A percentile compares a stretch with the other conserved stretches of the same genome.
Evolutionary conservation across 2,113 vertebrate species (phyloP).

Genomic region (Tachysurus vachellii): DNA sequence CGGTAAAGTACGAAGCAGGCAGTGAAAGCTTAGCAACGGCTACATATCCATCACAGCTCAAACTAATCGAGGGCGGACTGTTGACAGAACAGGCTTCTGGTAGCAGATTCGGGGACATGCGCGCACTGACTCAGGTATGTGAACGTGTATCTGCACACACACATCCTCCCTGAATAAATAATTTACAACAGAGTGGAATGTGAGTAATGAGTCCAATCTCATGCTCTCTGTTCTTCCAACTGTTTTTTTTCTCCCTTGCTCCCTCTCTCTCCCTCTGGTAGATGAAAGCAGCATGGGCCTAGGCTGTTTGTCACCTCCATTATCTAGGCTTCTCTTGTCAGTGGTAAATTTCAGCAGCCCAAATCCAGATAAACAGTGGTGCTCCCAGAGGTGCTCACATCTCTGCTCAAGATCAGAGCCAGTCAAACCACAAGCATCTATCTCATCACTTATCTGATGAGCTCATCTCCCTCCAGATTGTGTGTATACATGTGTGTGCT

Average conservation of each 20-base stretch:
- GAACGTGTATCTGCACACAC: background rate
- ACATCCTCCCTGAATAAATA: constrained; percentile 53
- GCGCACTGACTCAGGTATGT: background rate
- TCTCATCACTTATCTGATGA: constrained; percentile 74
- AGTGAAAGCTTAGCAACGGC: constrained; percentile 33
- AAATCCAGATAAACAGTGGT: constrained; percentile 70
- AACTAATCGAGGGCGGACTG: constrained; percentile 56
- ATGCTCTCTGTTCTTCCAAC: constrained; percentile 65
- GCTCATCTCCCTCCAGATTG: constrained; percentile 60
- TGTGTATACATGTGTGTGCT: constrained; percentile 7
- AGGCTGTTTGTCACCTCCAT: constrained; percentile 66
- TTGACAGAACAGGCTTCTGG: constrained; percentile 53
- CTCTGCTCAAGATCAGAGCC: constrained; percentile 71
- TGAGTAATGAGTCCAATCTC: constrained; percentile 70
- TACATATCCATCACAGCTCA: constrained; percentile 62
- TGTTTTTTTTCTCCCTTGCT: constrained; percentile 36
- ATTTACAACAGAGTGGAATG: constrained; percentile 69
- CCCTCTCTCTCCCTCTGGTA: constrained; percentile 47
- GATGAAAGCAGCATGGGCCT: constrained; percentile 67
- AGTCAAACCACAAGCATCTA: constrained; percentile 67
- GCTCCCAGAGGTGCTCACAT: constrained; percentile 60
- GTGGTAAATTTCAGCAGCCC: constrained; percentile 67
- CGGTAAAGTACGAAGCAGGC: background rate
- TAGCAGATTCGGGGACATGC: background rate
- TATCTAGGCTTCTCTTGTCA: constrained; percentile 67